Evolutionary conservation across 2,888 invertebrate genomes (phyloP), one percentile per base, ranked within the genome.

Genomic region (Drosophila pullipes): DNA sequence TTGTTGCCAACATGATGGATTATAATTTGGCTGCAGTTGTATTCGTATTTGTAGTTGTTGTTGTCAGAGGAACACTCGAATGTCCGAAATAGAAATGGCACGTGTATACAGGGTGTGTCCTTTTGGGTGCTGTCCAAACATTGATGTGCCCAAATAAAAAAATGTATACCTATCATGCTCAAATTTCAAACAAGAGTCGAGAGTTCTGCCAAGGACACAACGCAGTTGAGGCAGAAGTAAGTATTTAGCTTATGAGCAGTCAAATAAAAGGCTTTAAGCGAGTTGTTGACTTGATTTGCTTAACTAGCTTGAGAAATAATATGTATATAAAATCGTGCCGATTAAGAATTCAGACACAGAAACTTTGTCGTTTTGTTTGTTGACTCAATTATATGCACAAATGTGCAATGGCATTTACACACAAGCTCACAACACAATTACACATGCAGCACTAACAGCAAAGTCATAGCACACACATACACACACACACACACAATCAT

Each of bases 381-480:
- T 13, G 60, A 77, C 83, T 76, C 78, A 90, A 90, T 90, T 90
- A 90, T 78, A 79, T 86, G 78, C 74, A 78, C 69, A 77, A 90
- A 78, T 81, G 72, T 89, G 89, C 78, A 83, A 64, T 62, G 62
- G 58, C 59, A 66, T 60, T 61, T 30, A 50, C 53, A 44, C 53
- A 62, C 16, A 37, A 22, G 53, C 39, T 53, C 31, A 31, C 52
- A 35, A 25, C 16, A 61, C 53, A 37, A 25, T 55, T 60, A 31
- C 60, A 68, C 22, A 41, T 58, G 58, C 55, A 25, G 33, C 60
- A 69, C 59, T 53, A 60, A 71, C 58, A 35, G 65, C 81, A 65
- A 68, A 71, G 68, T 71, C 47, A 81, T 71, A 47, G 37, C 50
- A 64, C 18, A 60, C 59, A 47, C 22, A 52, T 54, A 57, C 54